phyloP scores from a whole-genome alignment of 2,888 invertebrate genomes.

The Sarcophaga carnaria region DNA sequence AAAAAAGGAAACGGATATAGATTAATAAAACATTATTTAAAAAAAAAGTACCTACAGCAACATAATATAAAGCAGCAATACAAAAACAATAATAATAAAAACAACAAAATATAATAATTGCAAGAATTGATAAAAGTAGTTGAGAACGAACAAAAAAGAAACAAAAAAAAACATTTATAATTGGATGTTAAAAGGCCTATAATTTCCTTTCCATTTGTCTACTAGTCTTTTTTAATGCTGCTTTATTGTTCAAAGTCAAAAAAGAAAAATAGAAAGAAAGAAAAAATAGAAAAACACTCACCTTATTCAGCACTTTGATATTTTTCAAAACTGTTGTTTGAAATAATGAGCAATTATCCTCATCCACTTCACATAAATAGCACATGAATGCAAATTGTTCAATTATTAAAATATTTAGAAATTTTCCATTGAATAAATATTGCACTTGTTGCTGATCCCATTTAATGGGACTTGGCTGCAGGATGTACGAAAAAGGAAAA shows the following conservation, averaged over 20 bases:
- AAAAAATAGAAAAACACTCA: conserved; percentile 69
- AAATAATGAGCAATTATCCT: conserved; percentile 79
- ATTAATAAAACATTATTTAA: conserved; percentile 13
- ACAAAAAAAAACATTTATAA: conserved; percentile 37
- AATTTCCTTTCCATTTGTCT: not conserved
- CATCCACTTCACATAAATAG: conserved; percentile 78
- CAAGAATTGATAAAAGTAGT: conserved; percentile 19
- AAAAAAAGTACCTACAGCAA: not conserved
- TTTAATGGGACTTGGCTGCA: conserved; percentile 75
- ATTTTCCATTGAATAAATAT: conserved; percentile 75
- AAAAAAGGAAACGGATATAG: conserved; percentile 26
- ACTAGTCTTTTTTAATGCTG: not conserved
- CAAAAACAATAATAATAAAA: not conserved
- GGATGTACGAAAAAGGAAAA: conserved; percentile 22
- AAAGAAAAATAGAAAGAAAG: not conserved
- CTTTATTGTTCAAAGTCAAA: not conserved
- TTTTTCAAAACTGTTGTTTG: conserved; percentile 76
- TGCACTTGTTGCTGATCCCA: conserved; percentile 80
- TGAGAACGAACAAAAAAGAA: conserved; percentile 4
- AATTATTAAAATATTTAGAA: conserved; percentile 80
- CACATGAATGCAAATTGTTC: conserved; percentile 80
- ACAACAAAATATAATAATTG: conserved; percentile 44
- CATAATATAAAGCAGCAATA: conserved; percentile 15
- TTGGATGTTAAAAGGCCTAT: conserved; percentile 53
- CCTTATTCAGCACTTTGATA: conserved; percentile 76